Conservation (phyloP, 2,113 vertebrate genomes). For the Corythornis vintsioides region DNA sequence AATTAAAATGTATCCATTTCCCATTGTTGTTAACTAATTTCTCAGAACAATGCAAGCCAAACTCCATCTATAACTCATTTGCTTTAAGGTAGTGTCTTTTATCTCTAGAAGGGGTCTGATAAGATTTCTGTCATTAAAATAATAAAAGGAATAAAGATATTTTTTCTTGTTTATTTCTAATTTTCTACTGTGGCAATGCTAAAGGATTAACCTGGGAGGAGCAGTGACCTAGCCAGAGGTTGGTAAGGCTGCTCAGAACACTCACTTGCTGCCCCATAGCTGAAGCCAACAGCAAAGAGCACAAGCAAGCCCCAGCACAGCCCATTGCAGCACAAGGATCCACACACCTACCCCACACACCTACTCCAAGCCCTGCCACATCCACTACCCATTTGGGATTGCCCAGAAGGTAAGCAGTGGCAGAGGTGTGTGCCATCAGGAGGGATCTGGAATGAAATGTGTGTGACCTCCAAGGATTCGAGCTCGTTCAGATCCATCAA, state of each 20-base stretch:
- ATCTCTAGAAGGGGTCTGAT: neutral
- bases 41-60: neutral
- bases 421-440: neutral
- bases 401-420: neutral
- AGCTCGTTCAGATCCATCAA: neutral
- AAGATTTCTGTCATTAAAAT: neutral
- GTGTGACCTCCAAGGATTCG: neutral
- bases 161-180: neutral
- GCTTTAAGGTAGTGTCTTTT: neutral
- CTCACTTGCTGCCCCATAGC: accelerated
- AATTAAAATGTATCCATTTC: neutral
- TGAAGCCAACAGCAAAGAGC: neutral
- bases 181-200: neutral
- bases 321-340: accelerated
- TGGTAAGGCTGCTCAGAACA: neutral
- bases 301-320: too few relatives aligned
- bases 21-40: neutral
- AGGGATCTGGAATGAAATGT: neutral
- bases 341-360: too few relatives aligned
- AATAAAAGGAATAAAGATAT: neutral
- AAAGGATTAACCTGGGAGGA: neutral
- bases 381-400: accelerated
- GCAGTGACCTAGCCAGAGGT: accelerated
- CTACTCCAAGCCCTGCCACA: neutral
- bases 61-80: too few relatives aligned